These are phyloP conservation scores for Delichon dasypus DNA, from an alignment of 2,797 vertebrate genomes.

Conservation along the genomic window DNA sequence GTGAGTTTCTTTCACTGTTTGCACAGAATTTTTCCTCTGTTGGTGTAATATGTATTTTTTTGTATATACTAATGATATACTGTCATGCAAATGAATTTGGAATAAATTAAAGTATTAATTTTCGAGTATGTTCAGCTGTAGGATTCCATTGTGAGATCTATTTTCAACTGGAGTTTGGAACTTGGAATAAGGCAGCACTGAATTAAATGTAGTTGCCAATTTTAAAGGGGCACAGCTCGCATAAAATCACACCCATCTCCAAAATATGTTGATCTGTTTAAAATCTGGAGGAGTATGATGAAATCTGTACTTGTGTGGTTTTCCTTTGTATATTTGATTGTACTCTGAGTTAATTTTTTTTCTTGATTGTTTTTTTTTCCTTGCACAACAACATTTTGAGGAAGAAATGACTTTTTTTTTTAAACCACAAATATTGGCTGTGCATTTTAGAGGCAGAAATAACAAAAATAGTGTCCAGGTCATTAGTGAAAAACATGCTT, in stretches of 20 bases:
- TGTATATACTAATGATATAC: background rate
- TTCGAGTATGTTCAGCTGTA: constrained; percentile 54
- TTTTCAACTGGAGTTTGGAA: constrained; percentile 38
- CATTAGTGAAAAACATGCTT: background rate
- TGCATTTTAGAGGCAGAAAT: background rate
- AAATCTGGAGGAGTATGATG: constrained; percentile 43
- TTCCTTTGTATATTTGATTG: constrained; percentile 54
- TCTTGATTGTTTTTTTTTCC: background rate
- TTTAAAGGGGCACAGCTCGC: constrained; percentile 36
- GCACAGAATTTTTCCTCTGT: background rate
- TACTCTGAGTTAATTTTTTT: background rate
- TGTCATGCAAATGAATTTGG: constrained; percentile 48
- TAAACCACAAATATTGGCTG: background rate
- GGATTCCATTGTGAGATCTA: constrained; percentile 35
- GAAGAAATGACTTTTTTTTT: background rate
- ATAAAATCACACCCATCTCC: constrained; percentile 42
- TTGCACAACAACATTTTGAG: background rate
- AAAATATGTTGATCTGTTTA: constrained; percentile 51
- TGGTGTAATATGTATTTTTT: background rate
- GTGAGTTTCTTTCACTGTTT: background rate
- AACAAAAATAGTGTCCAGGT: constrained; percentile 12
- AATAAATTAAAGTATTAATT: constrained; percentile 41
- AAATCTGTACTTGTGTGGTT: constrained; percentile 41
- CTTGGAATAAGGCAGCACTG: constrained; percentile 13
- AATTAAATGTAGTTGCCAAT: constrained; percentile 29